Conservation (phyloP, 1,140 invertebrate species). For the Eriosoma lanigerum region DNA sequence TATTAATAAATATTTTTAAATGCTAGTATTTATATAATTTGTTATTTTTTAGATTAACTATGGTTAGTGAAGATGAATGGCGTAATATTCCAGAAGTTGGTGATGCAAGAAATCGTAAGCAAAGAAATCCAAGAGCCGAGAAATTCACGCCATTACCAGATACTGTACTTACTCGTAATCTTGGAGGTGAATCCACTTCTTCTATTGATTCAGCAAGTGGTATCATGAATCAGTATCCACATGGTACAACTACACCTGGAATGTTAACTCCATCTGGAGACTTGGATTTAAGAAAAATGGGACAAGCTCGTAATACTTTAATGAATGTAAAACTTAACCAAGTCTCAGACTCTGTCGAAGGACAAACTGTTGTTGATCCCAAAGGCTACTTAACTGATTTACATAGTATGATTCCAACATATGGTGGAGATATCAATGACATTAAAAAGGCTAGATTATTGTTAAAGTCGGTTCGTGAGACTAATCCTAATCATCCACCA, state of each 20-base stretch:
- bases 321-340: conserved; percentile 99
- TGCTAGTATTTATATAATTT: neutral
- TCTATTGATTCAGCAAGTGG: conserved; percentile 85
- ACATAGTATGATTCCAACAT: conserved; percentile 97
- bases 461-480: conserved; percentile 96
- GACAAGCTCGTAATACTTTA: conserved; percentile 97
- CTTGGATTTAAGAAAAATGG: conserved; percentile 97
- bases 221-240: conserved; percentile 78
- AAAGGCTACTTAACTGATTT: conserved; percentile 98
- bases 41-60: conserved; percentile 63
- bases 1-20: neutral
- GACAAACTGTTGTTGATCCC: conserved; percentile 99
- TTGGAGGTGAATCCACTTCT: conserved; percentile 78
- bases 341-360: conserved; percentile 96
- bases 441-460: conserved; percentile 97
- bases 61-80: conserved; percentile 93
- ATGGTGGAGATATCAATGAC: conserved; percentile 96
- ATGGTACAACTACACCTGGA: conserved; percentile 69
- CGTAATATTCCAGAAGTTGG: conserved; percentile 96
- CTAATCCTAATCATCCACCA: conserved; percentile 98
- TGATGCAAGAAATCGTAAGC: conserved; percentile 96
- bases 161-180: conserved; percentile 87
- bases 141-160: conserved; percentile 98
- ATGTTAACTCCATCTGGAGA: conserved; percentile 81
- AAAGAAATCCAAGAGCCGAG: conserved; percentile 90